Base-by-base conservation (phyloP, 2,888 invertebrate species). In the Yponomeuta sedellus region DNA sequence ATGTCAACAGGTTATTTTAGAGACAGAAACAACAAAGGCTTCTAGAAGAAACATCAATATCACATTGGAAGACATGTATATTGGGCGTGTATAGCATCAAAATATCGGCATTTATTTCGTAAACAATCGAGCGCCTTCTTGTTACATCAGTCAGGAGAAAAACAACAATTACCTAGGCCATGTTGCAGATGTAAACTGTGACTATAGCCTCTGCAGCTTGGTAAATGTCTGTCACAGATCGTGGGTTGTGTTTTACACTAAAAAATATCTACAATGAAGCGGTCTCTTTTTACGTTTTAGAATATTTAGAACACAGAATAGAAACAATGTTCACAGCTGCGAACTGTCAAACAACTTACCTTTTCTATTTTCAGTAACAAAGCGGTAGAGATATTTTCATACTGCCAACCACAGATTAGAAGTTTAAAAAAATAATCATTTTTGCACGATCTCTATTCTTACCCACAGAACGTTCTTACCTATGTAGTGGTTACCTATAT, bases 261-360 rank as follows among this genome's bases (percentile, higher is more conserved):
- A 11, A n/a, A 8, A 58, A 58, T 58, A 58, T 20, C 22, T 58
- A 58, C 58, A 58, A 4, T n/a, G 8, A 58, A 58, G 22, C 19
- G 6, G 22, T 61, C 8, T 61, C 28, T 61, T 25, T 63, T 63
- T 40, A 34, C 19, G 39, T 19, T 52, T 63, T 19, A 20, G 40
- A 40, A 40, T 52, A 52, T 52, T 39, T 63, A 25, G 25, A 25
- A 19, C 19, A 79, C 78, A 82, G 79, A 82, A 79, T 78, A 82
- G 79, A 82, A 82, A 83, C 81, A 82, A 76, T 77, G 75, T 75
- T 78, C 80, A 80, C 89, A 89, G 88, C 88, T 89, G 88, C 88
- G 81, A 87, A 75, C 81, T 84, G 88, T 88, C 88, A 88, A 85
- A 80, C 40, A 63, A 44, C 16, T 44, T 44, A n/a, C 5, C 34